Evolutionary conservation across 2,797 vertebrate species (phyloP).

Genomic region (Rhinophrynus dorsalis): DNA sequence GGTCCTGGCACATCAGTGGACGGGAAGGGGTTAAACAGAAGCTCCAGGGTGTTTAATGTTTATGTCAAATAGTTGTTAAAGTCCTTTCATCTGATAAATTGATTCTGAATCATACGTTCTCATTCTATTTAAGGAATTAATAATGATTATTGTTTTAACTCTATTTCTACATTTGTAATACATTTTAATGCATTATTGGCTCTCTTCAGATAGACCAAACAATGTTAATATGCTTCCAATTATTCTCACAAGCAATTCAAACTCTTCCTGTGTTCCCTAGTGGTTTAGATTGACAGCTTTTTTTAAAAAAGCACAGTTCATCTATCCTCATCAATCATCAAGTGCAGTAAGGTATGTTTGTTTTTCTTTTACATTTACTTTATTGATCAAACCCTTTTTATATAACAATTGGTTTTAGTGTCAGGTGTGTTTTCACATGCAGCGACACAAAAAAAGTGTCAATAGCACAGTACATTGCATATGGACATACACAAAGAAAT

Average conservation of each 20-base stretch:
- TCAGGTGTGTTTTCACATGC: neutral
- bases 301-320: conserved; percentile 21
- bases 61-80: too few relatives aligned
- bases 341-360: conserved; percentile 2
- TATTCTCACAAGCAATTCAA: conserved; percentile 6
- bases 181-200: conserved; percentile 26
- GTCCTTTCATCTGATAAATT: too few relatives aligned
- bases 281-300: conserved; percentile 23
- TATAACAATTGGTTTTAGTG: neutral
- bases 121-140: too few relatives aligned
- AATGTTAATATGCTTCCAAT: conserved; percentile 13
- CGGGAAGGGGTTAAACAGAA: too few relatives aligned
- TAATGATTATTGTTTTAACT: too few relatives aligned
- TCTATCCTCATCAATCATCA: conserved; percentile 30
- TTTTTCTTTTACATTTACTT: neutral
- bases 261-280: conserved; percentile 13
- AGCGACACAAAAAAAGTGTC: too few relatives aligned
- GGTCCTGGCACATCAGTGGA: too few relatives aligned
- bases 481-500: too few relatives aligned
- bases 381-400: neutral
- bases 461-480: too few relatives aligned
- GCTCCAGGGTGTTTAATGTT: too few relatives aligned
- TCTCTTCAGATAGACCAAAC: neutral
- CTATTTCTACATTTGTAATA: too few relatives aligned
- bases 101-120: too few relatives aligned